These are phyloP conservation scores for Pao palembangensis DNA, from an alignment of 2,113 vertebrate species.

Conservation along the genomic window DNA sequence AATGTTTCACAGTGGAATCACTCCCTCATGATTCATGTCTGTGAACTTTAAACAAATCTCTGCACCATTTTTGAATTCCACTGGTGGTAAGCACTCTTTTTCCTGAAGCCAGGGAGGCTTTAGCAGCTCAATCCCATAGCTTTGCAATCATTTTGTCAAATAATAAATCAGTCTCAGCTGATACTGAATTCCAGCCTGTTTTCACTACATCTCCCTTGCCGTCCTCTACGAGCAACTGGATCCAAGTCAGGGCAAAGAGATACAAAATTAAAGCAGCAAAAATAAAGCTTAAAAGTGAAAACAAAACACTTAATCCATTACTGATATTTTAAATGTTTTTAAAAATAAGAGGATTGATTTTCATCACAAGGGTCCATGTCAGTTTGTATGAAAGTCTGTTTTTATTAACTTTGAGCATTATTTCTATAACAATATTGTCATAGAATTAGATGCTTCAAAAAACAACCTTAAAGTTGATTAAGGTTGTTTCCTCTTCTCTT, in stretches of 20 bases:
- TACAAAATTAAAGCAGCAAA: background rate
- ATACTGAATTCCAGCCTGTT: constrained; percentile 40
- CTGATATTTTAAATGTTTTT: background rate
- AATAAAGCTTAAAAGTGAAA: too few species aligned
- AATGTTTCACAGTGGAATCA: constrained; percentile 50
- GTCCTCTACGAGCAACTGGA: constrained; percentile 15
- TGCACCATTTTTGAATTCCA: constrained; percentile 69
- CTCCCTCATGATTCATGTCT: constrained; percentile 70
- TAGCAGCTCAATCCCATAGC: constrained; percentile 50
- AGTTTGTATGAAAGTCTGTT: background rate
- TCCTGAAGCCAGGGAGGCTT: constrained; percentile 51
- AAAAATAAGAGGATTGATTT: background rate
- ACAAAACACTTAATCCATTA: constrained; percentile 1
- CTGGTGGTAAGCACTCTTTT: constrained; percentile 60
- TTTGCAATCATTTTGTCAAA: constrained; percentile 46
- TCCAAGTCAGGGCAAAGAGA: background rate
- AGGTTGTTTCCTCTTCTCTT: background rate
- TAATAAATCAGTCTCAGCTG: constrained; percentile 60
- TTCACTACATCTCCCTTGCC: constrained; percentile 20
- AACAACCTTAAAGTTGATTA: background rate
- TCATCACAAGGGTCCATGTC: background rate
- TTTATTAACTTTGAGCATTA: background rate
- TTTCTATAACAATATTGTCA: background rate
- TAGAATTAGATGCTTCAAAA: background rate
- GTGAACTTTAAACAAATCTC: constrained; percentile 70